phyloP scores from a whole-genome alignment of 2,888 invertebrate genomes.

The Nomada ruficornis region DNA sequence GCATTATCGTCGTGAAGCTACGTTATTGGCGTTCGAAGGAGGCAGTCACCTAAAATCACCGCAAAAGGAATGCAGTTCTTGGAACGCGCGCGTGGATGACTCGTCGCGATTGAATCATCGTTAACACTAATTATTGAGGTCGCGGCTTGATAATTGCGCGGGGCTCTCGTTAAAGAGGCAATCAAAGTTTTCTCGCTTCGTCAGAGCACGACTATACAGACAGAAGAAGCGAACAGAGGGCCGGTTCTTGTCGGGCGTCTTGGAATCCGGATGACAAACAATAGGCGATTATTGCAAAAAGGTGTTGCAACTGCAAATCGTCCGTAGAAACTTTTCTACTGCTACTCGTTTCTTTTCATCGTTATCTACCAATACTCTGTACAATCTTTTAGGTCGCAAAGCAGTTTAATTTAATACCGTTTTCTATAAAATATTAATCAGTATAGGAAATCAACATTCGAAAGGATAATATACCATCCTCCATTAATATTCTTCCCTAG shows the following conservation, averaged over 20 bases:
- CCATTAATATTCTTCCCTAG: too few species aligned
- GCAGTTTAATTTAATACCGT: too few species aligned
- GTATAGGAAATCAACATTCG: too few species aligned
- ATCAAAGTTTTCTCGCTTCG: slow-evolving; percentile 61
- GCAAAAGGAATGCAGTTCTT: slow-evolving; percentile 61
- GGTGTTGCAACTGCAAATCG: slow-evolving; percentile 43
- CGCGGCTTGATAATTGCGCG: slow-evolving; percentile 63
- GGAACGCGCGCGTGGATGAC: slow-evolving; percentile 53
- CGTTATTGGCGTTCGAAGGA: slow-evolving; percentile 1
- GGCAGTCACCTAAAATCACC: slow-evolving; percentile 60
- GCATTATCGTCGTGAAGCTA: background rate
- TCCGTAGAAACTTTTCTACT: slow-evolving; percentile 42
- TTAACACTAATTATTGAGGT: slow-evolving; percentile 67
- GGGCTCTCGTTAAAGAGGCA: slow-evolving; percentile 54
- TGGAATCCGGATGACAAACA: slow-evolving; percentile 52
- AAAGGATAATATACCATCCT: too few species aligned
- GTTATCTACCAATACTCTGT: too few species aligned
- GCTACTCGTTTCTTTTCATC: background rate
- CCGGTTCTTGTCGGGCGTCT: slow-evolving; percentile 43
- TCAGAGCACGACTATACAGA: slow-evolving; percentile 19
- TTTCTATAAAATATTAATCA: too few species aligned
- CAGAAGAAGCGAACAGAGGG: slow-evolving; percentile 44
- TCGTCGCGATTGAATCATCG: slow-evolving; percentile 66
- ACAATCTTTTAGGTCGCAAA: too few species aligned
- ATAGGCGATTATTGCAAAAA: slow-evolving; percentile 57